Percentiles rank a stretch among this genome's conserved stretches.
These are phyloP conservation scores for Lydus trimaculatus DNA, from an alignment of 2,888 invertebrate species.

Conservation along the genomic window DNA sequence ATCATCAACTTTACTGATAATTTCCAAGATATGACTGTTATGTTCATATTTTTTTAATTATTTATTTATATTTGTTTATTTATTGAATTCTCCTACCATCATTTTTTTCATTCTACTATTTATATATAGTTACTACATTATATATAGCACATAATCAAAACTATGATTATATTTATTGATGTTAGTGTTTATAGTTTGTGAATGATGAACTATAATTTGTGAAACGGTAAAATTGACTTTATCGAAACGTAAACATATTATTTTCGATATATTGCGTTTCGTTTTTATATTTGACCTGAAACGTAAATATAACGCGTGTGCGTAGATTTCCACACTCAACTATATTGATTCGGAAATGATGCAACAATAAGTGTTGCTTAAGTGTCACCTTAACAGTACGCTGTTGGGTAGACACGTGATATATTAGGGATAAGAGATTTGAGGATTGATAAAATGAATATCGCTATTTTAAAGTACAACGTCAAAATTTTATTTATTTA, in stretches of 20 bases:
- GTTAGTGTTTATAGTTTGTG: neutral
- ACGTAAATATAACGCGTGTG: neutral
- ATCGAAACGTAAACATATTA: neutral
- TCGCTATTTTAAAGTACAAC: constrained; percentile 28
- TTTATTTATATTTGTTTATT: neutral
- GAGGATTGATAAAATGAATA: neutral
- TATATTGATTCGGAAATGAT: too few species aligned
- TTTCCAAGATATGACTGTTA: neutral
- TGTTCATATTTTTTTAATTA: neutral
- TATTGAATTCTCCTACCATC: neutral
- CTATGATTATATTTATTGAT: neutral
- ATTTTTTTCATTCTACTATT: neutral
- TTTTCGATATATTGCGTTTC: neutral
- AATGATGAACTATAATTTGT: neutral
- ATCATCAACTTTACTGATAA: neutral
- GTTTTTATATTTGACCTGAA: neutral
- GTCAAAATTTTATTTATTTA: constrained; percentile 53
- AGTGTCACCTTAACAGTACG: too few species aligned
- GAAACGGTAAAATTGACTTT: constrained; percentile 4
- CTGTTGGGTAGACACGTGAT: too few species aligned
- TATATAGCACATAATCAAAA: neutral
- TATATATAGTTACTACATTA: too few species aligned
- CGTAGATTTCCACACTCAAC: too few species aligned
- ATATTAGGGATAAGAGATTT: neutral
- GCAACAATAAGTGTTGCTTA: too few species aligned